A percentile compares a stretch with the other conserved stretches of the same genome.
Conservation (phyloP, 2,113 vertebrate genomes). For the Callorhinus ursinus region DNA sequence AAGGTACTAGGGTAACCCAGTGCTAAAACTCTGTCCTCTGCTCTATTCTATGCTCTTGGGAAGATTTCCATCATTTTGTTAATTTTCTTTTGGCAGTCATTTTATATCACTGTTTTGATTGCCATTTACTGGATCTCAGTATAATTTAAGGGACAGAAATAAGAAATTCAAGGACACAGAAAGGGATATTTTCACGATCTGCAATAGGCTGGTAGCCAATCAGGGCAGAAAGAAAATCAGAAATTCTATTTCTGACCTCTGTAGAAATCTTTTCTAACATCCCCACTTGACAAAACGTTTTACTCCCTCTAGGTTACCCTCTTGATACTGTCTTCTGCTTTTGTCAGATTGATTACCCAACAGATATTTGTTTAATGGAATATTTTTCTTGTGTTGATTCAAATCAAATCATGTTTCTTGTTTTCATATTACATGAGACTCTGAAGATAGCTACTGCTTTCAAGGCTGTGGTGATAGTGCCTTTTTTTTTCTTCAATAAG, state of each 20-base stretch:
- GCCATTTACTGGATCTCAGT: neutral
- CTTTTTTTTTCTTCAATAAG: neutral
- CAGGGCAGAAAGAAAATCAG: constrained; percentile 40
- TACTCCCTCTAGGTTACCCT: constrained; percentile 20
- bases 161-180: constrained; percentile 50
- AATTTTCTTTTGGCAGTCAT: constrained; percentile 25
- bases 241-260: constrained; percentile 63
- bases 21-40: neutral
- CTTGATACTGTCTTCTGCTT: constrained; percentile 41
- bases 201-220: constrained; percentile 38
- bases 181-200: constrained; percentile 46
- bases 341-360: constrained; percentile 57
- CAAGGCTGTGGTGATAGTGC: neutral
- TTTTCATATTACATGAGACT: constrained; percentile 19
- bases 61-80: neutral
- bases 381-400: constrained; percentile 57
- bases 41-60: neutral
- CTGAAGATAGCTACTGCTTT: constrained; percentile 56
- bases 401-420: constrained; percentile 59
- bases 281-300: constrained; percentile 53
- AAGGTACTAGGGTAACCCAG: neutral
- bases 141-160: constrained; percentile 45
- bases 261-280: constrained; percentile 61
- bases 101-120: constrained; percentile 1
- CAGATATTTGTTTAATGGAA: constrained; percentile 54